phyloP scores from a whole-genome alignment of 1,140 invertebrate species.

The Tetraneura akinire region DNA sequence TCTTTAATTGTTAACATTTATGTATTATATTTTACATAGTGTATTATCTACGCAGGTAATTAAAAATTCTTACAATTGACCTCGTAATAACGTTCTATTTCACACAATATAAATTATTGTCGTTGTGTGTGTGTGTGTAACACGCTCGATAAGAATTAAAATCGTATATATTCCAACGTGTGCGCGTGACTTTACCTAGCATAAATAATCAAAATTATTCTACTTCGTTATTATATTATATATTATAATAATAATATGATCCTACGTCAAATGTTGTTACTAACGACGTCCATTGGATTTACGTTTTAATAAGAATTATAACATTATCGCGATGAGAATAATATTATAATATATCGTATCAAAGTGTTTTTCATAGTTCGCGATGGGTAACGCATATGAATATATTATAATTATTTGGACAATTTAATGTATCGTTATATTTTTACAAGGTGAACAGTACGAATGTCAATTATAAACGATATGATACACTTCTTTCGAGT shows the following conservation, averaged over 20 bases:
- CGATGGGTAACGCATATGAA: neutral
- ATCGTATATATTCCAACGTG: neutral
- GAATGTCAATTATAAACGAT: constrained; percentile 18
- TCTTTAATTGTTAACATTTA: neutral
- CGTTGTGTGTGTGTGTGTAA: neutral
- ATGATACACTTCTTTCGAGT: neutral
- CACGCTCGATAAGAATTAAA: constrained; percentile 27
- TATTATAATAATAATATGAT: neutral
- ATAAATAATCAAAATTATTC: constrained; percentile 8
- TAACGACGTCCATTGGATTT: neutral
- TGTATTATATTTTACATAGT: neutral
- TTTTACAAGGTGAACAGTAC: constrained; percentile 9
- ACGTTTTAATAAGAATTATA: neutral
- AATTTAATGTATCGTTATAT: neutral
- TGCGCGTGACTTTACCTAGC: neutral
- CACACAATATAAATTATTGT: constrained; percentile 2
- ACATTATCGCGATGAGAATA: neutral
- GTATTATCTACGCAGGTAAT: neutral
- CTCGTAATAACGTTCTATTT: constrained; percentile 24
- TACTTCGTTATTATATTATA: neutral
- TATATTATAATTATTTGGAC: constrained; percentile 6
- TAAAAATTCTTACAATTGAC: constrained; percentile 33
- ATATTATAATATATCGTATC: too few species aligned
- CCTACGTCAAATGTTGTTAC: neutral
- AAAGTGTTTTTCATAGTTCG: neutral